A percentile compares a stretch with the other conserved stretches of the same genome.
phyloP scores from a whole-genome alignment of 2,113 vertebrate species.

The Orientallactaga bullata region DNA sequence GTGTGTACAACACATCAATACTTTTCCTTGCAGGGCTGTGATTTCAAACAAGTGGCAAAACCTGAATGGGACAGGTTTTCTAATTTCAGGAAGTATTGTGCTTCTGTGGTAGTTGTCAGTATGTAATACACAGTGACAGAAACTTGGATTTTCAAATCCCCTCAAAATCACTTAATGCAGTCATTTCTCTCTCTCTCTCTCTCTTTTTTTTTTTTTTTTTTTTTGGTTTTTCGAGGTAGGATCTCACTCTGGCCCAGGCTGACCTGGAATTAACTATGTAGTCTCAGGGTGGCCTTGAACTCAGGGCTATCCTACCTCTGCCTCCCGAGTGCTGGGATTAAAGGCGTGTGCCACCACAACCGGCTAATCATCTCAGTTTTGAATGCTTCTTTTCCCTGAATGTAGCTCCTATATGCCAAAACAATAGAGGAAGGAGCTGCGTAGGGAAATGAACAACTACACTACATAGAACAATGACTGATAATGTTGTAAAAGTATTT shows the following conservation, averaged over 20 bases:
- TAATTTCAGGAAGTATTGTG: background rate
- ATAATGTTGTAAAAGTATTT: conserved; percentile 27
- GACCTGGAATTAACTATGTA: too few relatives aligned
- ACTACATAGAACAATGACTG: background rate
- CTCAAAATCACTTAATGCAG: conserved; percentile 35
- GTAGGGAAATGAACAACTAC: conserved; percentile 43
- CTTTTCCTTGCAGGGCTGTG: conserved; percentile 18
- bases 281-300: too few relatives aligned
- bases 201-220: too few relatives aligned
- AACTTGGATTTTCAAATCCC: background rate
- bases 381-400: background rate
- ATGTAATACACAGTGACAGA: background rate
- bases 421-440: conserved; percentile 8
- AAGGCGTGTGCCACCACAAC: too few relatives aligned
- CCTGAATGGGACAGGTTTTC: background rate
- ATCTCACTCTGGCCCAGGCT: too few relatives aligned
- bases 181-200: too few relatives aligned
- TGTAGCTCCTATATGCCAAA: conserved; percentile 8
- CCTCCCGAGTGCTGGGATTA: too few relatives aligned
- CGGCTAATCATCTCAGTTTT: conserved; percentile 5
- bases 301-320: too few relatives aligned
- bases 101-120: background rate
- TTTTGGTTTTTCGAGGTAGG: too few relatives aligned
- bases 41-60: background rate
- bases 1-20: background rate